Evolutionary conservation across 2,888 invertebrate species (phyloP).

Genomic region (Phaonia tiefii): DNA sequence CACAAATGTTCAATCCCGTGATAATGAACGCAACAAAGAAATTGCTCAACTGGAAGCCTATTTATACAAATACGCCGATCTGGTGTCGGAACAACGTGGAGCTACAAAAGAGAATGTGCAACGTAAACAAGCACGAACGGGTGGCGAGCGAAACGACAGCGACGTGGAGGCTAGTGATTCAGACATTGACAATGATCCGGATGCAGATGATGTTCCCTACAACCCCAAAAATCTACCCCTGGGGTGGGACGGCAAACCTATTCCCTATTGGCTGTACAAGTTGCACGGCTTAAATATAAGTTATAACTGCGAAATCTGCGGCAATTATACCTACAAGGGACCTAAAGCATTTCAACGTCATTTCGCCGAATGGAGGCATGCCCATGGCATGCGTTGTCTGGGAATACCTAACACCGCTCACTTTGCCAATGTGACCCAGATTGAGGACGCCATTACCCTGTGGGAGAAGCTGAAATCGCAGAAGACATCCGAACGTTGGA

Average conservation of each 20-base stretch:
- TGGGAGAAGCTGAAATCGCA: slow-evolving; percentile 99
- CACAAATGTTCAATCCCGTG: slow-evolving; percentile 82
- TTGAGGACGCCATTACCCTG: slow-evolving; percentile 97
- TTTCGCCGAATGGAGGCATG: slow-evolving; percentile 96
- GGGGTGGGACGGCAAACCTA: slow-evolving; percentile 98
- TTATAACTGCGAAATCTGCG: slow-evolving; percentile 99
- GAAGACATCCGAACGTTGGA: slow-evolving; percentile 97
- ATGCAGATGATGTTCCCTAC: slow-evolving; percentile 97
- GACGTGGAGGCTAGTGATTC: slow-evolving; percentile 92
- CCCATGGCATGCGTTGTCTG: slow-evolving; percentile 98
- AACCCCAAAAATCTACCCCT: slow-evolving; percentile 99
- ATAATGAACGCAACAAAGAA: slow-evolving; percentile 89
- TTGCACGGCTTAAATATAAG: slow-evolving; percentile 99
- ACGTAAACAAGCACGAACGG: slow-evolving; percentile 97
- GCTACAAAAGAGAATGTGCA: slow-evolving; percentile 99
- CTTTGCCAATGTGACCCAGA: slow-evolving; percentile 99
- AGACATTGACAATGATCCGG: slow-evolving; percentile 89
- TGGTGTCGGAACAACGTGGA: slow-evolving; percentile 91
- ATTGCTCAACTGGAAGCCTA: slow-evolving; percentile 94
- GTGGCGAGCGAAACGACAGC: slow-evolving; percentile 95
- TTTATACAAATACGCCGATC: slow-evolving; percentile 92
- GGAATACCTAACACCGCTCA: slow-evolving; percentile 99
- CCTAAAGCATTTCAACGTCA: slow-evolving; percentile 99
- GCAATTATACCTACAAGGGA: slow-evolving; percentile 98
- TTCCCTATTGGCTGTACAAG: slow-evolving; percentile 99